Evolutionary conservation across 2,797 vertebrate species (phyloP), one percentile per base, ranked within the genome.

Genomic region (Schizopygopsis malacanthus): DNA sequence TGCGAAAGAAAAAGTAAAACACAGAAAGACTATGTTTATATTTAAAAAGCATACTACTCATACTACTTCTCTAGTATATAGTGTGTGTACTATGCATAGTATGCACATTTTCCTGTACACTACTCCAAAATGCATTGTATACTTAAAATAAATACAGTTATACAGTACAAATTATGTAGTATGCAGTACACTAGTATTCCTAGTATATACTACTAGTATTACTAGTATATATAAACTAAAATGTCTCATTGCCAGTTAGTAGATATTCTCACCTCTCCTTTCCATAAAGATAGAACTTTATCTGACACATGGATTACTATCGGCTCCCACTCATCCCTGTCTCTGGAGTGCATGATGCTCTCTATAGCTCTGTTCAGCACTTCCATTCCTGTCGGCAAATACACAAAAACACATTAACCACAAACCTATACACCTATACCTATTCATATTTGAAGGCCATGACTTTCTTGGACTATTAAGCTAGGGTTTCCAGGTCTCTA

Each of bases 321-420:
- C 0, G 96, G 94, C 1, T 94, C 95, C 98, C 98, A 99, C 87
- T 94, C 89, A 6, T 97, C 96, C 88, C 81, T 92, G 86, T 96
- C 95, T 0, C 94, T 95, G 8, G 92, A 93, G 88, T 93, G 94
- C 82, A 95, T 95, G 93, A 99, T 95, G 90, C 95, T 96, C 89
- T 97, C 96, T 0, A 99, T 98, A n/a, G 97, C 97, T 84, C 96
- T 92, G 56, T 99, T 99, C 90, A 99, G 81, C 82, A 99, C 96
- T 82, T 98, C 97, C 96, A 99, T 99, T 71, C 98, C 98, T 99
- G 89, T 33, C 28, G 82, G 41, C 41, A 69, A 16, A 79, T 11
- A 67, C n/a, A 83, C 61, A 82, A 50, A 82, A 70, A 65, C 63
- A 83, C 43, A 81, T 54, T 37, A 52, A 54, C 2, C 9, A 76